phyloP scores from a whole-genome alignment of 1,140 invertebrate species.

The Penaeus vannamei region DNA sequence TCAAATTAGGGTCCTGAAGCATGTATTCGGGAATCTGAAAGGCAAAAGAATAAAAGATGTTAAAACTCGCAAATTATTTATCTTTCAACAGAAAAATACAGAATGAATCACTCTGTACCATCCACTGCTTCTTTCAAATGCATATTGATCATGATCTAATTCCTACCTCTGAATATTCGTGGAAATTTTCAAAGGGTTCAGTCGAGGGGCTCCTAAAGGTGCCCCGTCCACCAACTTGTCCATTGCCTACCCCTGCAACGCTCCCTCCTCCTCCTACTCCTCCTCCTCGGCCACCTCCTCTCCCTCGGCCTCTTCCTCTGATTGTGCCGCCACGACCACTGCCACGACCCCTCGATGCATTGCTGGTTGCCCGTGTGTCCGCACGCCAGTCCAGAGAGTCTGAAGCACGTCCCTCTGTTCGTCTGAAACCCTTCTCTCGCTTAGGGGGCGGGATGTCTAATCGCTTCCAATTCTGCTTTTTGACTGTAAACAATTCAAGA shows the following conservation, averaged over 20 bases:
- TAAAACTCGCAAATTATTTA: not conserved
- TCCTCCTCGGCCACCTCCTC: conserved; percentile 68
- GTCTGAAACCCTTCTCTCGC: conserved; percentile 71
- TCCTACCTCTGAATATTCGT: conserved; percentile 54
- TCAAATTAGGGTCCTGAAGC: conserved; percentile 71
- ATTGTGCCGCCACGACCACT: conserved; percentile 56
- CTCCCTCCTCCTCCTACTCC: conserved; percentile 5
- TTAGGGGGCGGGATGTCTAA: conserved; percentile 76
- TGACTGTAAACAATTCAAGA: conserved; percentile 71
- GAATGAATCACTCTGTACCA: not conserved
- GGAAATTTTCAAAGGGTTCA: conserved; percentile 59
- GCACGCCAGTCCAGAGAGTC: conserved; percentile 68
- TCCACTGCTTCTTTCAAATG: too few relatives aligned
- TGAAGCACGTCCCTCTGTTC: conserved; percentile 69
- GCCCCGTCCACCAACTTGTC: not conserved
- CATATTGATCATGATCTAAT: conserved; percentile 68
- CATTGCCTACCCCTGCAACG: conserved; percentile 18
- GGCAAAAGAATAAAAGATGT: not conserved
- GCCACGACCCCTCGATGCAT: conserved; percentile 67
- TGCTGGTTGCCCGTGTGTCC: conserved; percentile 68
- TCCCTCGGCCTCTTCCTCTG: conserved; percentile 31
- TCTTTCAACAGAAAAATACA: not conserved
- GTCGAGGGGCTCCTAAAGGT: conserved; percentile 48
- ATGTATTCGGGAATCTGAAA: conserved; percentile 72
- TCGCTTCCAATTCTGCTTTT: conserved; percentile 84